These are phyloP conservation scores for Melanaphis sacchari DNA, from an alignment of 1,140 invertebrate species.

Conservation along the genomic window DNA sequence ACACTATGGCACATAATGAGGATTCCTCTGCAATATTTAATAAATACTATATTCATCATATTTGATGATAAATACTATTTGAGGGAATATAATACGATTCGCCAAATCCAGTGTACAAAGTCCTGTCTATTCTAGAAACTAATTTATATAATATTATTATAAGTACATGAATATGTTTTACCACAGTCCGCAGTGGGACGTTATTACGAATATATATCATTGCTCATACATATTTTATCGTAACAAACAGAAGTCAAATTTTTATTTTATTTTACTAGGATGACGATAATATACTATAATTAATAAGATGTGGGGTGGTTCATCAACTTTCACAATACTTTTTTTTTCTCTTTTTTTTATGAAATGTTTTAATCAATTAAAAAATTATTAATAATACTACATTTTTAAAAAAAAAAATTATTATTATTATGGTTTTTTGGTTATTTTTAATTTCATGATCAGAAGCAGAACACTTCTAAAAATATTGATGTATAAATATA, in stretches of 20 bases:
- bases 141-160: neutral
- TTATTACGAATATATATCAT: neutral
- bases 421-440: neutral
- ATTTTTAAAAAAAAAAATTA: no score
- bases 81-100: neutral
- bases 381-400: no score
- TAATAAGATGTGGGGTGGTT: no score
- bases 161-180: neutral
- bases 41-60: neutral
- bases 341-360: neutral
- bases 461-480: neutral
- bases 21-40: neutral
- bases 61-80: neutral
- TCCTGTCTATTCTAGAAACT: neutral
- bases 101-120: neutral
- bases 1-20: neutral
- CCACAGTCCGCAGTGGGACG: neutral
- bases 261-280: no score
- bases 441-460: neutral
- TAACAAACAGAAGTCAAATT: neutral
- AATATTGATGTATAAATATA: slow-evolving; percentile 9
- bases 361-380: neutral
- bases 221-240: neutral
- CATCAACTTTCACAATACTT: neutral
- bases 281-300: no score